Conservation (phyloP, 2,888 invertebrate genomes). For the Philopedon plagiatum region DNA sequence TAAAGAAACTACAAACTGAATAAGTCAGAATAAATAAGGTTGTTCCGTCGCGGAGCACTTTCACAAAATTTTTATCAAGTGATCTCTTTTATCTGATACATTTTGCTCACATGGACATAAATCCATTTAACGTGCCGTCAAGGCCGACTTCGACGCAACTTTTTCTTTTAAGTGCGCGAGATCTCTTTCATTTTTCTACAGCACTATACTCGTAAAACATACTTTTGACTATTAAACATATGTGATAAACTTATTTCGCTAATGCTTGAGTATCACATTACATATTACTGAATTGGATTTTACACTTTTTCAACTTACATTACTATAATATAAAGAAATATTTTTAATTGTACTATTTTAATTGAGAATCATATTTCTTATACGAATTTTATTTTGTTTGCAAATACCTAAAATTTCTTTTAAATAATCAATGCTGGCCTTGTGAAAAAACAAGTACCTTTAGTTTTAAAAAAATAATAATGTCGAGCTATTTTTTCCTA, state of each 20-base stretch:
- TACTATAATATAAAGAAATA: too few species aligned
- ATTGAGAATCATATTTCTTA: too few species aligned
- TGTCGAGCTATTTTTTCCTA: too few species aligned
- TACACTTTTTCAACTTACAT: too few species aligned
- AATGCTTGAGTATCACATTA: too few species aligned
- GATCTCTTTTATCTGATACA: conserved; percentile 48
- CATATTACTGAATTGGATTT: too few species aligned
- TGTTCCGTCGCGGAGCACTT: conserved; percentile 30
- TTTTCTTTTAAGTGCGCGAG: conserved; percentile 43
- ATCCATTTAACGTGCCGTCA: conserved; percentile 43
- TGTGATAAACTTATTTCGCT: background rate
- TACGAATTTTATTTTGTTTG: too few species aligned
- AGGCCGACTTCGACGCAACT: conserved; percentile 35
- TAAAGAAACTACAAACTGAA: conserved; percentile 28
- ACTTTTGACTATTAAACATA: background rate
- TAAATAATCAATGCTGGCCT: too few species aligned
- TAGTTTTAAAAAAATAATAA: too few species aligned
- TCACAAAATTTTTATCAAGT: conserved; percentile 38
- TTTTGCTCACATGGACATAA: conserved; percentile 48
- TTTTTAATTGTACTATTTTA: too few species aligned
- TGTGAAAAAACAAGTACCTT: too few species aligned
- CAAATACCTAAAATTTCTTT: too few species aligned
- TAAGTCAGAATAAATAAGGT: conserved; percentile 31
- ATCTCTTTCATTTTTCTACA: conserved; percentile 17
- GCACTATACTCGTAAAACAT: background rate